Percentiles rank a stretch among this genome's conserved stretches.
These are phyloP conservation scores for Drosophila biarmipes DNA, from an alignment of 1,140 invertebrate species.

Conservation along the genomic window DNA sequence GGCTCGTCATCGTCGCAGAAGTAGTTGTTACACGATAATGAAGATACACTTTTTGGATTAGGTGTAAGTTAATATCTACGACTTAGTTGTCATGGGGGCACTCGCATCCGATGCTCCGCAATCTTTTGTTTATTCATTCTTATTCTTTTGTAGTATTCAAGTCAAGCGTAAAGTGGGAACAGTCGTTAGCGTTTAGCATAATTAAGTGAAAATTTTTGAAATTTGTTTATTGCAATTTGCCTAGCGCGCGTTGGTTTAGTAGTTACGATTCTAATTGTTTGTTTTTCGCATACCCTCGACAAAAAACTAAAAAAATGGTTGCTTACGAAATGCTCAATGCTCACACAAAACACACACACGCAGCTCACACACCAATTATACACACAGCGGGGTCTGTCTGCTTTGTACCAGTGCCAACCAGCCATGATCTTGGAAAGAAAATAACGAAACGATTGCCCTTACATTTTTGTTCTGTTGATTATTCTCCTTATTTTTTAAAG, in stretches of 20 bases:
- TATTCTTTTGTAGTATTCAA: slow-evolving; percentile 68
- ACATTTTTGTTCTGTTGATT: slow-evolving; percentile 43
- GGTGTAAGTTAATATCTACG: slow-evolving; percentile 58
- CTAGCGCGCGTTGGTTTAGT: slow-evolving; percentile 66
- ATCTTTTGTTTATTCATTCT: slow-evolving; percentile 72
- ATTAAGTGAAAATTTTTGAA: slow-evolving; percentile 69
- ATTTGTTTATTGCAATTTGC: slow-evolving; percentile 77
- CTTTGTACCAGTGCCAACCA: slow-evolving; percentile 70
- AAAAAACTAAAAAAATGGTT: slow-evolving; percentile 32
- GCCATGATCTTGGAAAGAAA: slow-evolving; percentile 47
- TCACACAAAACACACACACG: slow-evolving; percentile 33
- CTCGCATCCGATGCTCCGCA: slow-evolving; percentile 35
- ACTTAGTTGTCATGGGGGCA: slow-evolving; percentile 59
- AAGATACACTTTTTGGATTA: slow-evolving; percentile 58
- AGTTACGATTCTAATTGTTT: slow-evolving; percentile 62
- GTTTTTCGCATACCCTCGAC: slow-evolving; percentile 39
- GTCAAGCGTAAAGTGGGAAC: slow-evolving; percentile 63
- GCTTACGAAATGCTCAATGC: slow-evolving; percentile 74
- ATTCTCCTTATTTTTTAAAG: slow-evolving; percentile 30
- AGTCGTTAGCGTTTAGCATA: slow-evolving; percentile 73
- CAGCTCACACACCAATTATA: slow-evolving; percentile 17
- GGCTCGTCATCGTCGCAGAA: slow-evolving; percentile 71
- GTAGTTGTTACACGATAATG: slow-evolving; percentile 41
- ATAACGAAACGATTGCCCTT: slow-evolving; percentile 42
- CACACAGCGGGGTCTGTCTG: slow-evolving; percentile 49